These are phyloP conservation scores for Actinemys pallida DNA, from an alignment of 2,113 vertebrate species.

Conservation along the genomic window DNA sequence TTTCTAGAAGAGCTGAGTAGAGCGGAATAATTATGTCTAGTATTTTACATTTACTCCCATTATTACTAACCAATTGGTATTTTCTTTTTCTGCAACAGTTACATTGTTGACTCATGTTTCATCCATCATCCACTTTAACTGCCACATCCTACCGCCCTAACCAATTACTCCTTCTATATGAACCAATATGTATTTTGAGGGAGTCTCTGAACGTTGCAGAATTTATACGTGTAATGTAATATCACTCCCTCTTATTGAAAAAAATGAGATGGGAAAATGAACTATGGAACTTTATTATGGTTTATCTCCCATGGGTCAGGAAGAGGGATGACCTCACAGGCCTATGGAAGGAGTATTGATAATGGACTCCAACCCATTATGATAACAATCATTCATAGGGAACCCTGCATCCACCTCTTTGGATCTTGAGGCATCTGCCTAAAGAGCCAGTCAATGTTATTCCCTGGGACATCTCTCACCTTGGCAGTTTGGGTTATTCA, in stretches of 20 bases:
- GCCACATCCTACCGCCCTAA: background rate
- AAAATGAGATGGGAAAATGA: background rate
- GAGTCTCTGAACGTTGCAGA: background rate
- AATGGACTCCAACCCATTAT: background rate
- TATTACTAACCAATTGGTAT: background rate
- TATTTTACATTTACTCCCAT: background rate
- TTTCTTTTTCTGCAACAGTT: background rate
- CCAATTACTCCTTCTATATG: background rate
- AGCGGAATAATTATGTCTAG: conserved; percentile 1
- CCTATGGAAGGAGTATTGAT: background rate
- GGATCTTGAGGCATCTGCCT: background rate
- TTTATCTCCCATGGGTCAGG: background rate
- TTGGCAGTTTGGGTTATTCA: background rate
- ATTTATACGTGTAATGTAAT: too few species aligned
- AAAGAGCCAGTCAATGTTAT: background rate
- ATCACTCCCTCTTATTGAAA: background rate
- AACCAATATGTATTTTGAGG: background rate
- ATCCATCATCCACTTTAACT: background rate
- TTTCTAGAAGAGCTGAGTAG: background rate
- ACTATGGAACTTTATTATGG: background rate
- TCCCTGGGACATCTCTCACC: background rate
- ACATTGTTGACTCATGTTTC: background rate
- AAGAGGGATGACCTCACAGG: background rate
- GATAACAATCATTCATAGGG: background rate
- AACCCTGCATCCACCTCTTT: background rate